Evolutionary conservation across 1,140 invertebrate species (phyloP), one percentile per base, ranked within the genome.

Genomic region (Sipha flava): DNA sequence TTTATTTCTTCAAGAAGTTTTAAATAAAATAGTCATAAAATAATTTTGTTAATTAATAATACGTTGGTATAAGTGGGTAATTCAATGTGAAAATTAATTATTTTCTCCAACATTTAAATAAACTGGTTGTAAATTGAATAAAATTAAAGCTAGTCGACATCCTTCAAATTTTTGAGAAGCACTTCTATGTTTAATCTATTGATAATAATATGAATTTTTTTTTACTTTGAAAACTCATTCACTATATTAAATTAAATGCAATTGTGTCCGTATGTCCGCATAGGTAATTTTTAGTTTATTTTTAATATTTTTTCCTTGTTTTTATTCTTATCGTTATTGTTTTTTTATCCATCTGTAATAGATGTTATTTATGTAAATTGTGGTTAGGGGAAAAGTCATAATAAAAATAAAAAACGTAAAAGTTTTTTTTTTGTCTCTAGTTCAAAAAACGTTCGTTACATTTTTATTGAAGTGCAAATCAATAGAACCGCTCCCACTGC

Each of bases 401-500:
- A 29, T 47, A 70, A 45, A 66, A 29, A 70, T 47, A 70, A 70
- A 23, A 70, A 70, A 70, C 47, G 40, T 70, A 70, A 70, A 70
- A 47, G n/a, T 5, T 1, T 16, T 47, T 70, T 40, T 66, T 66
- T 47, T 70, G 40, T 47, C 40, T 2, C 66, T 47, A 47, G 43
- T 18, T 45, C 16, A n/a, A 70, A 70, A 70, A 47, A 68, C 66
- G 40, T 70, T 47, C 43, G 66, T 70, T 70, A 70, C 43, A 47
- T 47, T 66, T 66, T 66, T 47, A 47, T 70, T 70, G 43, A 47
- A 70, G 66, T 70, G 66, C 14, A 70, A 70, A 70, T 70, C 66
- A 70, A 70, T 70, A 70, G 40, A 47, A 70, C 16, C 40, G 7
- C 66, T 45, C 29, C 66, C 43, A 10, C 66, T 70, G 5, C 7